These are phyloP conservation scores for Yponomeuta plumbellus DNA, from an alignment of 2,888 invertebrate genomes.

Conservation along the genomic window DNA sequence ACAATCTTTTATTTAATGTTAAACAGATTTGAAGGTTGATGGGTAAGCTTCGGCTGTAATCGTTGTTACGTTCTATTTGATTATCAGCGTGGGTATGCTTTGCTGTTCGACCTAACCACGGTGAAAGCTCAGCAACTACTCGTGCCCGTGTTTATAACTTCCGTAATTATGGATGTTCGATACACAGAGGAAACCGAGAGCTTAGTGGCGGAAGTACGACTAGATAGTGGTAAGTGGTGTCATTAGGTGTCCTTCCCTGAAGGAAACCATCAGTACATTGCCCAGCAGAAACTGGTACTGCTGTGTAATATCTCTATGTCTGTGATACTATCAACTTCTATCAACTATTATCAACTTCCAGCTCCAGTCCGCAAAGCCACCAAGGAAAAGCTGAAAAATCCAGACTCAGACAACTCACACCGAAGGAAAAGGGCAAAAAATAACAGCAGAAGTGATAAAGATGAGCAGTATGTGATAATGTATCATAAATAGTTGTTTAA, in stretches of 20 bases:
- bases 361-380: conserved; percentile 29
- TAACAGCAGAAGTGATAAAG: conserved; percentile 39
- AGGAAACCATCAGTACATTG: neutral
- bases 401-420: conserved; percentile 44
- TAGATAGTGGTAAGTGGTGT: neutral
- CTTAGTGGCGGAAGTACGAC: neutral
- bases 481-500: neutral
- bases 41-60: too few relatives aligned
- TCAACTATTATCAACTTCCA: conserved; percentile 24
- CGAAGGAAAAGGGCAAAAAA: conserved; percentile 51
- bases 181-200: neutral
- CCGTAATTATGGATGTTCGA: neutral
- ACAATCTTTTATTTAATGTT: too few relatives aligned
- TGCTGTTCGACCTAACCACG: neutral
- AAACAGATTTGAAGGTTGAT: too few relatives aligned
- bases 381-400: conserved; percentile 38
- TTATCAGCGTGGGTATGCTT: neutral
- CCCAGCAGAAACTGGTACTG: too few relatives aligned
- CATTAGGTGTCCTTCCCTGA: neutral
- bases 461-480: conserved; percentile 24
- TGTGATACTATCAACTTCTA: neutral
- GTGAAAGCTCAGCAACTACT: too few relatives aligned
- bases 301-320: too few relatives aligned
- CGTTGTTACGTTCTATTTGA: too few relatives aligned
- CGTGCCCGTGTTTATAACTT: neutral